Percentiles rank a stretch among this genome's conserved stretches.
Conservation (phyloP, 2,888 invertebrate genomes). For the Mycalesis mineus region DNA sequence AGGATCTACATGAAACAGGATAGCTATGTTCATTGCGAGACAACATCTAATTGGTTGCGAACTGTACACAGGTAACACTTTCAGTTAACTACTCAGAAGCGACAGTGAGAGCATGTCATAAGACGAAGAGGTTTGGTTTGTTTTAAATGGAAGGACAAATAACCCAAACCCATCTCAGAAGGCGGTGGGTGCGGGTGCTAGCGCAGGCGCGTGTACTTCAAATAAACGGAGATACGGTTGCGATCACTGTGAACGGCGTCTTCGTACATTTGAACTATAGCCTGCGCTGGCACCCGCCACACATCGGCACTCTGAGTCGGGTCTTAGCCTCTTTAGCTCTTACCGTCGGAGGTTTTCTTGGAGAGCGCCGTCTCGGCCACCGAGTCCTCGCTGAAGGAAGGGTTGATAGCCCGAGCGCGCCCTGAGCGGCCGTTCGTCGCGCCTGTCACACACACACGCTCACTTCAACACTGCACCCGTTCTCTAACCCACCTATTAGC, state of each 20-base stretch:
- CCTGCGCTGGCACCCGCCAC: too few species aligned
- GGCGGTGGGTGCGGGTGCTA: too few species aligned
- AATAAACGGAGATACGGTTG: too few species aligned
- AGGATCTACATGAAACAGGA: slow-evolving; percentile 13
- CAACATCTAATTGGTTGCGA: background rate
- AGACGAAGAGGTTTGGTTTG: slow-evolving; percentile 47
- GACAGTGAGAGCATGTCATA: slow-evolving; percentile 57
- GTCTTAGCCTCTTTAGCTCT: slow-evolving; percentile 59
- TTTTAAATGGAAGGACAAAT: slow-evolving; percentile 47
- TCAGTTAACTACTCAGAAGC: slow-evolving; percentile 48
- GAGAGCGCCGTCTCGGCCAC: slow-evolving; percentile 87
- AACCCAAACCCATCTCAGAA: too few species aligned
- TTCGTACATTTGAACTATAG: too few species aligned
- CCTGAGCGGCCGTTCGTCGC: slow-evolving; percentile 62
- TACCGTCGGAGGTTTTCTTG: slow-evolving; percentile 91
- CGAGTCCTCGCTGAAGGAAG: slow-evolving; percentile 89
- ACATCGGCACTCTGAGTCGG: too few species aligned
- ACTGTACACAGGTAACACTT: slow-evolving; percentile 19
- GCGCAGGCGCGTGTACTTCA: too few species aligned
- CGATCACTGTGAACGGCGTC: too few species aligned
- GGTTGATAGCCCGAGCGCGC: slow-evolving; percentile 74
- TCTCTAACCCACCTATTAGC: slow-evolving; percentile 18
- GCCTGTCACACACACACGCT: slow-evolving; percentile 73
- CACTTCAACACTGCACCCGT: slow-evolving; percentile 54
- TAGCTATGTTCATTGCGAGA: slow-evolving; percentile 4